phyloP scores from a whole-genome alignment of 2,113 vertebrate species.

The Corythoichthys haematopterus region DNA sequence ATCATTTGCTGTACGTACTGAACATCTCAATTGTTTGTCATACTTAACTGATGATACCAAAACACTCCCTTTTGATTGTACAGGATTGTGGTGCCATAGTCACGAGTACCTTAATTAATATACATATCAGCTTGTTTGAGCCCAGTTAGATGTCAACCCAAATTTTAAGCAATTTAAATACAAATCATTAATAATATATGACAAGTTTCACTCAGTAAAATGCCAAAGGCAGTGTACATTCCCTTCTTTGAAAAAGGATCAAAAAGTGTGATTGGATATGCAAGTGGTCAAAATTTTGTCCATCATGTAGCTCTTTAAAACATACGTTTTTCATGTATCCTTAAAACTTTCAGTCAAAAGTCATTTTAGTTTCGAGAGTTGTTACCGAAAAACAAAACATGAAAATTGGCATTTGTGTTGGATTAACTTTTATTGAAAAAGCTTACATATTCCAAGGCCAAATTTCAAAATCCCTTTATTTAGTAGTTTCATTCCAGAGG shows the following conservation, averaged over 20 bases:
- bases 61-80: conserved; percentile 5
- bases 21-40: conserved; percentile 36
- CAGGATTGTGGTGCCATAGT: neutral
- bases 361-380: no score
- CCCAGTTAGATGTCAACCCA: neutral
- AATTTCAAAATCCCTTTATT: no score
- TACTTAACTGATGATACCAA: conserved; percentile 4
- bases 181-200: neutral
- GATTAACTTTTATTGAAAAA: no score
- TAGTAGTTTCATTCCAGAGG: no score
- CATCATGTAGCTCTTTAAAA: neutral
- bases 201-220: neutral
- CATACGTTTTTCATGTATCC: neutral
- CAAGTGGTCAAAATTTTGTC: neutral
- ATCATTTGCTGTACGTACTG: conserved; percentile 9
- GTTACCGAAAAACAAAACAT: no score
- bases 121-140: neutral
- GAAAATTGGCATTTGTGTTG: no score
- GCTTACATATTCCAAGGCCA: no score
- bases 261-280: neutral
- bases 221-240: neutral
- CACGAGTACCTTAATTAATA: neutral
- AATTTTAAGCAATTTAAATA: neutral
- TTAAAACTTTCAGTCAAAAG: no score
- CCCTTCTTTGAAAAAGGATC: neutral